Conservation (phyloP, 2,113 vertebrate genomes). For the Phoxinus phoxinus region DNA sequence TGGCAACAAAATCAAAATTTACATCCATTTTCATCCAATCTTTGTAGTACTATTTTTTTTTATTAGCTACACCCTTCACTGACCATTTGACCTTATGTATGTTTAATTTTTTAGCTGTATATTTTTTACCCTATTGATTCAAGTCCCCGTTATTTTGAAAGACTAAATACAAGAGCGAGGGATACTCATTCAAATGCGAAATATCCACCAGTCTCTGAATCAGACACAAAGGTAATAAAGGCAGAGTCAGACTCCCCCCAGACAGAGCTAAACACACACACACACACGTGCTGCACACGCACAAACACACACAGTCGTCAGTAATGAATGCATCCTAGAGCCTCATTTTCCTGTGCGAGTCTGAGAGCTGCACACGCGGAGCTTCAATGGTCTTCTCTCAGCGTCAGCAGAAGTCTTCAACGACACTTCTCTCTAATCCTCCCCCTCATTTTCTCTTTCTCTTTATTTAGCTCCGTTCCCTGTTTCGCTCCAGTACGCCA, state of each 20-base stretch:
- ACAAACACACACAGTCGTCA: constrained; percentile 22
- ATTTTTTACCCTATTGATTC: not conserved
- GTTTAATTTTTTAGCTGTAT: not conserved
- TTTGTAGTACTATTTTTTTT: not conserved
- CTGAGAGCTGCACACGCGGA: not conserved
- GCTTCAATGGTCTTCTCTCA: constrained; percentile 15
- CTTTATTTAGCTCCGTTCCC: not conserved
- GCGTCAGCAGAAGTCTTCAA: constrained; percentile 13
- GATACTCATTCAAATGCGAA: constrained; percentile 3
- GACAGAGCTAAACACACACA: constrained; percentile 18
- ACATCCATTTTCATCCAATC: not conserved
- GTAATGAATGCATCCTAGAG: constrained; percentile 8
- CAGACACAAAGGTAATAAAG: constrained; percentile 23
- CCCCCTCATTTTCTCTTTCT: constrained; percentile 22
- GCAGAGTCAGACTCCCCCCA: not conserved
- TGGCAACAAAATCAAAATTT: not conserved
- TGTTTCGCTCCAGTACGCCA: not conserved
- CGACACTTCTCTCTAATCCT: constrained; percentile 17
- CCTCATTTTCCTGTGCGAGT: not conserved
- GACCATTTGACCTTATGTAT: too few species aligned
- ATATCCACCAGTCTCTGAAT: not conserved
- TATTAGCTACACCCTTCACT: too few species aligned
- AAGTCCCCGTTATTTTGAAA: not conserved
- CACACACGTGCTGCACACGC: not conserved
- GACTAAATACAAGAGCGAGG: not conserved